phyloP scores from a whole-genome alignment of 2,113 vertebrate genomes.

The Corythoichthys haematopterus region DNA sequence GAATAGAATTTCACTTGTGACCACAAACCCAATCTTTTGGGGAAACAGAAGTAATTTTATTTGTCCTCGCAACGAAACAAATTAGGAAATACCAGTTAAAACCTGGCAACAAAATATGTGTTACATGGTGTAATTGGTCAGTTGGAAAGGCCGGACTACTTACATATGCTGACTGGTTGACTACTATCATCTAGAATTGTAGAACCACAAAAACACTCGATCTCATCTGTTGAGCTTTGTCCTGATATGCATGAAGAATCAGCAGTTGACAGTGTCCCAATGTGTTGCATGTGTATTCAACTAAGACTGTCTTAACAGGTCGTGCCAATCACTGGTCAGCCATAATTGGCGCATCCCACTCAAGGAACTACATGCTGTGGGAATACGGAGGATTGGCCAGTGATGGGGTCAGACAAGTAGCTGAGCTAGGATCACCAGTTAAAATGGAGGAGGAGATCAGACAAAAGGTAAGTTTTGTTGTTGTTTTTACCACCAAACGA shows the following conservation, averaged over 20 bases:
- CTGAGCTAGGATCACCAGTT: conserved; percentile 92
- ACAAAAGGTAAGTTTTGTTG: conserved; percentile 81
- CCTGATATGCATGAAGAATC: neutral
- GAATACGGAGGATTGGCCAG: conserved; percentile 91
- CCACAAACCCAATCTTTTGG: no score
- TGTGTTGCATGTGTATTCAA: conserved; percentile 1
- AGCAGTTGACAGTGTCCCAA: no score
- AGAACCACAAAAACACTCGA: neutral
- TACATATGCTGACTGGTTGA: neutral
- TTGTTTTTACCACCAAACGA: neutral
- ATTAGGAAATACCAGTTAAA: no score
- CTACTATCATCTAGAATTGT: neutral
- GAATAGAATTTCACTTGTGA: no score
- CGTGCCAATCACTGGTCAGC: conserved; percentile 98
- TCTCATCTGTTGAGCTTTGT: neutral
- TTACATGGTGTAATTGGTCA: neutral
- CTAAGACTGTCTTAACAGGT: conserved; percentile 67
- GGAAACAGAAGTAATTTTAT: no score
- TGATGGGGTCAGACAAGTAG: conserved; percentile 90
- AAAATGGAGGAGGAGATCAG: conserved; percentile 99
- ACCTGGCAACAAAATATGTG: no score
- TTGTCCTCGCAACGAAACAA: no score
- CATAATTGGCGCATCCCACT: conserved; percentile 92
- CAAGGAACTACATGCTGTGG: conserved; percentile 93
- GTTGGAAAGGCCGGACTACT: neutral